Base-by-base conservation (phyloP, 2,113 vertebrate species). In the Formicarius rufipectus region DNA sequence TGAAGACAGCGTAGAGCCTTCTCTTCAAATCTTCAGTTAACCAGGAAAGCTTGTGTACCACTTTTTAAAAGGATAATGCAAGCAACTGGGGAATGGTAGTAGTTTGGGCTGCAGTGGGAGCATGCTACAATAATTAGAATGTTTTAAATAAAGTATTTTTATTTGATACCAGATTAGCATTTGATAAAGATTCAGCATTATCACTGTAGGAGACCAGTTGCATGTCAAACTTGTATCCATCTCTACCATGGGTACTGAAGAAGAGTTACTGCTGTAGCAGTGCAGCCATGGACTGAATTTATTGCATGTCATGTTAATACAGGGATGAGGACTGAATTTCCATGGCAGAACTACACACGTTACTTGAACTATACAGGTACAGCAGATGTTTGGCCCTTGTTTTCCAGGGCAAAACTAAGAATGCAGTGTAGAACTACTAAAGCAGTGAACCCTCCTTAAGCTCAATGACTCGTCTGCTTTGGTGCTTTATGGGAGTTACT, bases 361-460 rank as follows among this genome's bases (percentile, higher is more conserved):
- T 69, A 0, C 55, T 56, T 66, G 74, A 39, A 2, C n/a, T 55
- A 42, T 42, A 0, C 12, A 15, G 3, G 4, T 30, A 7, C 10
- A 49, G 37, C 47, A 50, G 45, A n/a, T 53, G 20, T 27, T 44
- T 67, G 47, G 49, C 66, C 35, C 31, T 67, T 6, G 1, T 72
- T 35, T 85, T 74, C 37, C 52, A 63, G 71, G 37, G 47, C 40
- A 58, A 40, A 82, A 31, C 7, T 2, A 17, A 27, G 75, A 56
- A 9, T 1, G 1, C 22, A 20, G 33, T 8, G 39, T 49, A 28
- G 47, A 55, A 4, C 17, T 31, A 2, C 45, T 37, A 28, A 23
- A 86, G 53, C 62, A 12, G 40, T 14, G 53, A 92, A 49, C 50
- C 12, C 37, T 62, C 40, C 50, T 58, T 49, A 14, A 63, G 47